phyloP scores from a whole-genome alignment of 2,888 invertebrate genomes.

The Lathronympha strigana region DNA sequence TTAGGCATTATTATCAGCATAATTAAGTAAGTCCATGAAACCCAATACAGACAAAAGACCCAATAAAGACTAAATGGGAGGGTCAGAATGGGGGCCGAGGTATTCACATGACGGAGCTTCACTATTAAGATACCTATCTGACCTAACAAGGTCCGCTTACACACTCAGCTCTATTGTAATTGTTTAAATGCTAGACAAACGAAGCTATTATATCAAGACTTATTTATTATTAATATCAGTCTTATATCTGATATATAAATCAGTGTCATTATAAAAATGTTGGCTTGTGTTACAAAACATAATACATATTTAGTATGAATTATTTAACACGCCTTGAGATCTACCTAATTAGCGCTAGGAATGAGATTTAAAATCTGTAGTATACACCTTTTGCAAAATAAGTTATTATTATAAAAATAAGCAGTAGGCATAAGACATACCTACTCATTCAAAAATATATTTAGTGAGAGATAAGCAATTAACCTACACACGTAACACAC shows the following conservation, averaged over 20 bases:
- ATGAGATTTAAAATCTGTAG: neutral
- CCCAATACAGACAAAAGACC: constrained; percentile 23
- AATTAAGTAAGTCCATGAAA: constrained; percentile 9
- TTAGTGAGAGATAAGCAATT: no score
- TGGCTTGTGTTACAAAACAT: no score
- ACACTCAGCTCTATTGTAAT: constrained; percentile 25
- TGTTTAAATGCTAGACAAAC: constrained; percentile 19
- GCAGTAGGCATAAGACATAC: no score
- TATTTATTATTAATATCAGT: neutral
- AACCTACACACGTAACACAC: no score
- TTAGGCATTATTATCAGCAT: constrained; percentile 4
- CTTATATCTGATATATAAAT: no score
- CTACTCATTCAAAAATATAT: no score
- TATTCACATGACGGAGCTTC: constrained; percentile 28
- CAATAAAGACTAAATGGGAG: constrained; percentile 34
- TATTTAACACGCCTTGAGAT: no score
- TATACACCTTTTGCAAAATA: no score
- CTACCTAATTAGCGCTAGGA: no score
- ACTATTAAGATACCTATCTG: constrained; percentile 32
- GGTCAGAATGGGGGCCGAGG: constrained; percentile 29
- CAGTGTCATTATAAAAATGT: no score
- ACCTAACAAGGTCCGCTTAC: constrained; percentile 22
- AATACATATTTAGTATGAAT: no score
- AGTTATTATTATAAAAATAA: no score
- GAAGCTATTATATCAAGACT: constrained; percentile 6